phyloP scores from a whole-genome alignment of 2,797 vertebrate species.

The Adelosebastes latens region DNA sequence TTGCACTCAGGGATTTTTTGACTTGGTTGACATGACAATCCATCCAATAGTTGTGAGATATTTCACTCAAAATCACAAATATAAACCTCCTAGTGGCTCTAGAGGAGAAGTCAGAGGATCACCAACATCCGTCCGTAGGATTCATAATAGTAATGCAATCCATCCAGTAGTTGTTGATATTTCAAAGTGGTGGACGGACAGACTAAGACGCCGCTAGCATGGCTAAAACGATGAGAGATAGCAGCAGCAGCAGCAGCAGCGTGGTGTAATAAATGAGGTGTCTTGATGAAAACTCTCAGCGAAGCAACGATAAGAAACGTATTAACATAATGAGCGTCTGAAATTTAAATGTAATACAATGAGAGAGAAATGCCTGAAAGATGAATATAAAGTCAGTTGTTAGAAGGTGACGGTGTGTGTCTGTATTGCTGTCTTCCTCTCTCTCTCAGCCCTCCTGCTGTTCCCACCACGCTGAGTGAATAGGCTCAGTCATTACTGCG shows the following conservation, averaged over 20 bases:
- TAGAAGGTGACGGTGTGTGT: not conserved
- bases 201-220: not conserved
- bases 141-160: not conserved
- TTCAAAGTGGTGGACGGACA: not conserved
- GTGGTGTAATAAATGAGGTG: not conserved
- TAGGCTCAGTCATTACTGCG: slow-evolving; percentile 78
- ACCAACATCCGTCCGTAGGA: not conserved
- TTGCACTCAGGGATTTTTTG: no score
- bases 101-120: not conserved
- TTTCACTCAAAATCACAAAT: not conserved
- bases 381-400: slow-evolving; percentile 9
- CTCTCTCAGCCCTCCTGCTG: slow-evolving; percentile 56
- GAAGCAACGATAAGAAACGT: slow-evolving; percentile 7
- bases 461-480: slow-evolving; percentile 72
- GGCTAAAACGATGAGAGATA: not conserved
- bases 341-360: slow-evolving; percentile 31
- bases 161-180: not conserved
- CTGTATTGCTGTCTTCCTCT: slow-evolving; percentile 32
- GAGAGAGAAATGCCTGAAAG: slow-evolving; percentile 10
- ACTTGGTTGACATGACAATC: no score
- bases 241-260: not conserved
- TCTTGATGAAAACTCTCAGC: slow-evolving; percentile 6
- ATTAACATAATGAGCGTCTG: slow-evolving; percentile 26
- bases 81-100: not conserved
- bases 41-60: no score